phyloP scores from a whole-genome alignment of 2,888 invertebrate genomes.

The Lochmaea capreae region DNA sequence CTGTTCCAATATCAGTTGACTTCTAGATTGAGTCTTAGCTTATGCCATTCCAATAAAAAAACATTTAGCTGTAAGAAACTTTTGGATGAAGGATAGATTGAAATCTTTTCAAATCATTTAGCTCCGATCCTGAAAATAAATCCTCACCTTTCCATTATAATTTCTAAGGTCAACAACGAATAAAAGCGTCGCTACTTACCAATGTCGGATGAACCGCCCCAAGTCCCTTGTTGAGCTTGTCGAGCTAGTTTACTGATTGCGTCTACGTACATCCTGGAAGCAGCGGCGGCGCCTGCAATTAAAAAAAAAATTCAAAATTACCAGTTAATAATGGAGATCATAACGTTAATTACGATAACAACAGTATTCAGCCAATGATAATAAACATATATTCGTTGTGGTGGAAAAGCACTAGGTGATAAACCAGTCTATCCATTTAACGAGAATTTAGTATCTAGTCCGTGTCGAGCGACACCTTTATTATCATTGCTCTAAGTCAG shows the following conservation, averaged over 20 bases:
- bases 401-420: background rate
- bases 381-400: background rate
- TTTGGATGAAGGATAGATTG: no score
- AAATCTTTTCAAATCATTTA: no score
- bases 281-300: constrained; percentile 85
- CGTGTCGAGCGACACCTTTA: background rate
- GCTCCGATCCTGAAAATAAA: constrained; percentile 11
- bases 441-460: constrained; percentile 7
- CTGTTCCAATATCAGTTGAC: no score
- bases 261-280: constrained; percentile 88
- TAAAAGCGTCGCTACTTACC: constrained; percentile 73
- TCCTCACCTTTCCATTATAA: constrained; percentile 29
- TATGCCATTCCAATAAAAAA: no score
- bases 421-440: background rate
- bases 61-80: no score
- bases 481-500: background rate
- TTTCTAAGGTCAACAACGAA: constrained; percentile 32
- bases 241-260: constrained; percentile 88
- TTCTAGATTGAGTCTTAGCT: no score
- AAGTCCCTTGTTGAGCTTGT: constrained; percentile 90
- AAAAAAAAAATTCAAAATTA: background rate
- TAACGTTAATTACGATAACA: background rate
- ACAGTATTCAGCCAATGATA: background rate
- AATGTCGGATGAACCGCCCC: constrained; percentile 91
- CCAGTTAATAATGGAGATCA: background rate